Evolutionary conservation across 2,888 invertebrate species (phyloP).

Genomic region (Troilus luridus): DNA sequence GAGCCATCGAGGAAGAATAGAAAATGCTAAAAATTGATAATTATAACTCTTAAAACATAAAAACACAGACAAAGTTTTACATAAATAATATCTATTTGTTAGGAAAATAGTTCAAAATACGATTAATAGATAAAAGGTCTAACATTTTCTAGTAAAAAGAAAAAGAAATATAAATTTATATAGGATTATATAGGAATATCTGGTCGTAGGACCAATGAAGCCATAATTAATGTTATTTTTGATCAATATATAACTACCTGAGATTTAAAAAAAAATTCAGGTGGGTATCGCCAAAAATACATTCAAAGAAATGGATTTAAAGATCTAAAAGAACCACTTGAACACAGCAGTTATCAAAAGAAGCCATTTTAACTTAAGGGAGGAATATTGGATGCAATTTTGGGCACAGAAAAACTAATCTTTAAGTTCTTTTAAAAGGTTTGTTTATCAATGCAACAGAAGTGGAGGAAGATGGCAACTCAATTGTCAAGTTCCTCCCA

Average conservation of each 20-base stretch:
- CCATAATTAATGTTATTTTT: not conserved
- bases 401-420: not conserved
- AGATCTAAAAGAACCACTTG: not conserved
- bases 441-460: not conserved
- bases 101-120: not conserved
- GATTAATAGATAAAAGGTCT: not conserved
- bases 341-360: not conserved
- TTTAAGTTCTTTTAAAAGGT: too few species aligned
- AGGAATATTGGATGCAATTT: not conserved
- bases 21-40: not conserved
- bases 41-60: slow-evolving; percentile 10
- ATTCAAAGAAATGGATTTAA: not conserved
- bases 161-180: not conserved
- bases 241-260: not conserved
- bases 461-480: not conserved
- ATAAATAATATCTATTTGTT: slow-evolving; percentile 10
- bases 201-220: not conserved
- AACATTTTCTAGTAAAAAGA: not conserved
- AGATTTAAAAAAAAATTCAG: not conserved
- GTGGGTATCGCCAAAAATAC: not conserved
- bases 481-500: not conserved
- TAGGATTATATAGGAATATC: not conserved
- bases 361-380: not conserved
- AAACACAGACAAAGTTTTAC: not conserved
- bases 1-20: not conserved